Evolutionary conservation across 2,888 invertebrate genomes (phyloP), one percentile per base, ranked within the genome.

Genomic region (Sthenelais limicola): DNA sequence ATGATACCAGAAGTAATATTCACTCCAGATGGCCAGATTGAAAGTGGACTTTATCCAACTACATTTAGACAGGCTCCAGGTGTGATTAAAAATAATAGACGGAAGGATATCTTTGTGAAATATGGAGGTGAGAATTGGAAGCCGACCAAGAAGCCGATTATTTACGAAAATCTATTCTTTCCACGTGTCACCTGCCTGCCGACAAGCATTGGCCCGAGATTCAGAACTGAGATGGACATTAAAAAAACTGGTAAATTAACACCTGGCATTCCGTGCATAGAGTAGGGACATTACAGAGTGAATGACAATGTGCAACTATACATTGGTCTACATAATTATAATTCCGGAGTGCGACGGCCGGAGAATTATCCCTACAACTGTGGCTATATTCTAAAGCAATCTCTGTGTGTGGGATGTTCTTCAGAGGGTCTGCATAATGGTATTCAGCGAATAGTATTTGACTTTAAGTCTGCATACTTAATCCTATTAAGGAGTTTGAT

Each of bases 1-100:
- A 12, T 21, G 3, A 62, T 62, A 26, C 62, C 62, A 4, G 62
- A 62, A 24, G 26, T 62, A 9, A 12, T 28, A 9, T 62, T 62
- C 38, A 43, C 35, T n/a, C 21, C 38, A 12, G 38, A 62, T 38
- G 62, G 62, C 1, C 15, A 38, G 62, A 12, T 62, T 3, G 62
- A 38, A 43, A 62, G 62, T 38, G 62, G 62, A 21, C 24, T 62
- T 21, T 62, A 62, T 26, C 62, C n/a, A 5, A 28, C 38, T 26
- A 62, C 62, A 2, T 62, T 62, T 24, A 62, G 43, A 38, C 62
- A 62, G 38, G 26, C 62, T 7, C 62, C 38, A 1, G 62, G 62
- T 1, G 38, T 62, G 1, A 62, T 62, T 7, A 43, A 9, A 4
- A 62, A 62, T n/a, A 43, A 35, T 38, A 12, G 62, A 26, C 35